These are phyloP conservation scores for Labeo calbasu DNA, from an alignment of 2,797 vertebrate genomes.

Conservation along the genomic window DNA sequence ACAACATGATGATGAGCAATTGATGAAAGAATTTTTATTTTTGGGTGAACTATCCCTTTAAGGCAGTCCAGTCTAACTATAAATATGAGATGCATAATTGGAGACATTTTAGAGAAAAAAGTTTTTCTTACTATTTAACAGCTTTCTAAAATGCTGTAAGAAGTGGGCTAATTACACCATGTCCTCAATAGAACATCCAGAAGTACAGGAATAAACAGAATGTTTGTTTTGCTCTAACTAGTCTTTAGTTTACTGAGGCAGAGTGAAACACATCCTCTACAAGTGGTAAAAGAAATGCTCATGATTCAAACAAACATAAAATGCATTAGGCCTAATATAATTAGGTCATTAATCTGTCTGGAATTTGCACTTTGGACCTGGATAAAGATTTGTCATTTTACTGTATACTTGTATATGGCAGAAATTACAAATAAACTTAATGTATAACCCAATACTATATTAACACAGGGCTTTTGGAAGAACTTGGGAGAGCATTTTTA, in stretches of 20 bases:
- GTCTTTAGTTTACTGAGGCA: slow-evolving; percentile 2
- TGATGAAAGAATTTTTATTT: too few relatives aligned
- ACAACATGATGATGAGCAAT: too few relatives aligned
- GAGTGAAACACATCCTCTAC: background rate
- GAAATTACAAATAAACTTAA: slow-evolving; percentile 16
- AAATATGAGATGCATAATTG: slow-evolving; percentile 6
- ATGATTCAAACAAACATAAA: slow-evolving; percentile 2
- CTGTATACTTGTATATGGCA: background rate
- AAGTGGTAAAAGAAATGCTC: background rate
- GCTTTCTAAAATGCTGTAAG: background rate
- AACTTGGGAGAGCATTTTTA: background rate
- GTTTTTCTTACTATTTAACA: background rate
- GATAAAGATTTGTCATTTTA: background rate
- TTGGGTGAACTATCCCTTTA: too few relatives aligned
- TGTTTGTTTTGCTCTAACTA: background rate
- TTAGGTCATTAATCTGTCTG: slow-evolving; percentile 1
- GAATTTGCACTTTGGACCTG: slow-evolving; percentile 7
- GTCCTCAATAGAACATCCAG: slow-evolving; percentile 1
- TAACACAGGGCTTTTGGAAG: background rate
- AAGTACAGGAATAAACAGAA: background rate
- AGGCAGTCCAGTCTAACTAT: background rate
- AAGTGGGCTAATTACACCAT: background rate
- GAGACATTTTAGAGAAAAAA: background rate
- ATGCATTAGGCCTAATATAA: background rate
- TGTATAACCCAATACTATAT: background rate